Conservation (phyloP, 2,797 vertebrate species). For the Falco berigora region DNA sequence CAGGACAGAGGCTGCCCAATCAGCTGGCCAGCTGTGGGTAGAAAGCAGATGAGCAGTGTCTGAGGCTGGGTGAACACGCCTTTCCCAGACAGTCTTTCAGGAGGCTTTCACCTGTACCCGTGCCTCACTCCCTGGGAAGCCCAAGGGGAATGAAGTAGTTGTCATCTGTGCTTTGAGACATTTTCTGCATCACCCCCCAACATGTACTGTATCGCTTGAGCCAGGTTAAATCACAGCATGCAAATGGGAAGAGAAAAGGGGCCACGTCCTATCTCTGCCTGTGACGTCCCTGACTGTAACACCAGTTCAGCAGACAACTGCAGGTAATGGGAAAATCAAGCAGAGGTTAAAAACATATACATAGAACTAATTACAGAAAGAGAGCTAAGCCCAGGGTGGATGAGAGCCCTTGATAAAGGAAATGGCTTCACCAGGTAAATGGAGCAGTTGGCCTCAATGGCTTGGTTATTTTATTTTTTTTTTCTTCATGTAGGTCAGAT, state of each 20-base stretch:
- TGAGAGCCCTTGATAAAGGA: neutral
- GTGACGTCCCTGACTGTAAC: fast-evolving
- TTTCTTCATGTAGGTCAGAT: slow-evolving; percentile 29
- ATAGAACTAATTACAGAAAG: neutral
- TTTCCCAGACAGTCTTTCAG: neutral
- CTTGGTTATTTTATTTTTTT: slow-evolving; percentile 21
- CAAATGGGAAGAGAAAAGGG: neutral
- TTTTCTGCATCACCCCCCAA: neutral
- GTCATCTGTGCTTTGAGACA: neutral
- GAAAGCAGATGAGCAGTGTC: neutral
- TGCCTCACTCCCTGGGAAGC: neutral
- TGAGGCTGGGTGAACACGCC: neutral
- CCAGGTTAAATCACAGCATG: neutral
- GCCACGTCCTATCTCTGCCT: neutral
- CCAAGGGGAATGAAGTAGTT: neutral
- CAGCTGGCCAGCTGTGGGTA: neutral
- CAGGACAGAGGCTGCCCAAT: neutral
- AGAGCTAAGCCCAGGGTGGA: neutral
- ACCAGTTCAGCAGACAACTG: neutral
- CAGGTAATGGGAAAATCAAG: neutral
- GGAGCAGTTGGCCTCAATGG: slow-evolving; percentile 28
- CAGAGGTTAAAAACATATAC: neutral
- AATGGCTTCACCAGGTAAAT: slow-evolving; percentile 19
- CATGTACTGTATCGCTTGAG: fast-evolving
- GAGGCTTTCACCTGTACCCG: neutral